Evolutionary conservation across 2,797 vertebrate species (phyloP).

Genomic region (Mareca strepera): DNA sequence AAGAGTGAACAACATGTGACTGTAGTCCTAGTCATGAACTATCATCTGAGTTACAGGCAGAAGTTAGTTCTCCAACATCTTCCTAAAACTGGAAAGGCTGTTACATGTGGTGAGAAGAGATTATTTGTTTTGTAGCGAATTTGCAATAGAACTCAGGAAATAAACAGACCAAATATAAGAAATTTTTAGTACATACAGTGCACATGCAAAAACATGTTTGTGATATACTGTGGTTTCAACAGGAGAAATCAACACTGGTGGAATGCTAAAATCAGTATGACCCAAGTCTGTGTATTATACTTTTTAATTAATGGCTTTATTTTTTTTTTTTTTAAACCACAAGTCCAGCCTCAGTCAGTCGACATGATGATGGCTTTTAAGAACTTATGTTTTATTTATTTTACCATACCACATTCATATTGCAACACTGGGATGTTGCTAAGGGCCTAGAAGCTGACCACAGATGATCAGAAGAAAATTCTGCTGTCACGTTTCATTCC

Average conservation of each 20-base stretch:
- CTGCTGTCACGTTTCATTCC: background rate
- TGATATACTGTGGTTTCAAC: background rate
- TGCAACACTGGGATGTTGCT: background rate
- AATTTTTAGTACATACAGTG: background rate
- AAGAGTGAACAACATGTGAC: background rate
- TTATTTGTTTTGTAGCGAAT: background rate
- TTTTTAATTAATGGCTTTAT: background rate
- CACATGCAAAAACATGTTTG: background rate
- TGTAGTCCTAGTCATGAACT: background rate
- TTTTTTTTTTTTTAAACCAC: too few species aligned
- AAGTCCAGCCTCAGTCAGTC: background rate
- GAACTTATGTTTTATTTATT: background rate
- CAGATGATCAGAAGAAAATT: background rate
- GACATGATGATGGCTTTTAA: background rate
- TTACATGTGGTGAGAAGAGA: background rate
- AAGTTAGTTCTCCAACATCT: background rate
- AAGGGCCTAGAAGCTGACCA: background rate
- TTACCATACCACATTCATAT: background rate
- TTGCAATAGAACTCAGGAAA: background rate
- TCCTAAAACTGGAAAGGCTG: background rate
- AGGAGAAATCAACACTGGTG: background rate
- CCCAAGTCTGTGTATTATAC: background rate
- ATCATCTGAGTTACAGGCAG: background rate
- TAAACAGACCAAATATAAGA: background rate
- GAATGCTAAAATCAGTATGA: background rate